Conservation (phyloP, 1,140 invertebrate genomes). For the Leptinotarsa defecta region DNA sequence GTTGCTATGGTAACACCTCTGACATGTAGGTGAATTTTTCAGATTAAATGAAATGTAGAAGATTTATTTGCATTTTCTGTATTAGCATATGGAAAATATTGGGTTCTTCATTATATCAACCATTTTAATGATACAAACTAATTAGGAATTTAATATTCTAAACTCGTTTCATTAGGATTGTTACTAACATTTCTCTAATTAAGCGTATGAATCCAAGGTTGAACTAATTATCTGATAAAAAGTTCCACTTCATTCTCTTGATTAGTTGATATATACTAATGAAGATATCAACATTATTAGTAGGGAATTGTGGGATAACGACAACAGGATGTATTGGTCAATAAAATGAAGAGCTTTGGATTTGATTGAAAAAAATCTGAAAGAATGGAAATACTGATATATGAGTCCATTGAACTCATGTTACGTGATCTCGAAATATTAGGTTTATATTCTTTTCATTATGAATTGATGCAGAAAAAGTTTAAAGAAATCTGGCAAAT, state of each 20-base stretch:
- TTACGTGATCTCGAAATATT: too few species aligned
- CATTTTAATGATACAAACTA: slow-evolving; percentile 21
- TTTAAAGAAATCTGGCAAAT: too few species aligned
- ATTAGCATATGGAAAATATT: background rate
- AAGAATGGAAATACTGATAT: too few species aligned
- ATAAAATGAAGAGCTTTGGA: background rate
- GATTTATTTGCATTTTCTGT: background rate
- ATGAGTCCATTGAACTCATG: too few species aligned
- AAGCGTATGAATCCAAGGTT: slow-evolving; percentile 17
- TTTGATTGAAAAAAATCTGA: too few species aligned
- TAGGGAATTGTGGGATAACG: background rate
- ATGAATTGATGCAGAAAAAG: too few species aligned
- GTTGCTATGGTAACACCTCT: background rate
- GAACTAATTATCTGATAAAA: slow-evolving; percentile 17
- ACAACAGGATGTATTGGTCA: background rate
- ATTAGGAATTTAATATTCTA: slow-evolving; percentile 19
- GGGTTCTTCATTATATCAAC: slow-evolving; percentile 3
- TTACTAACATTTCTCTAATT: slow-evolving; percentile 16
- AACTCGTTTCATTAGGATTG: slow-evolving; percentile 10
- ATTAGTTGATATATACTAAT: background rate
- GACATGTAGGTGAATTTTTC: background rate
- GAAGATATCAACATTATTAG: background rate
- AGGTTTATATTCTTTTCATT: too few species aligned
- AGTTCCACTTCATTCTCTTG: background rate
- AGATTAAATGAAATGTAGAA: background rate